A percentile compares a stretch with the other conserved stretches of the same genome.
Conservation (phyloP, 2,113 vertebrate genomes). For the Mormyrus iriodes region DNA sequence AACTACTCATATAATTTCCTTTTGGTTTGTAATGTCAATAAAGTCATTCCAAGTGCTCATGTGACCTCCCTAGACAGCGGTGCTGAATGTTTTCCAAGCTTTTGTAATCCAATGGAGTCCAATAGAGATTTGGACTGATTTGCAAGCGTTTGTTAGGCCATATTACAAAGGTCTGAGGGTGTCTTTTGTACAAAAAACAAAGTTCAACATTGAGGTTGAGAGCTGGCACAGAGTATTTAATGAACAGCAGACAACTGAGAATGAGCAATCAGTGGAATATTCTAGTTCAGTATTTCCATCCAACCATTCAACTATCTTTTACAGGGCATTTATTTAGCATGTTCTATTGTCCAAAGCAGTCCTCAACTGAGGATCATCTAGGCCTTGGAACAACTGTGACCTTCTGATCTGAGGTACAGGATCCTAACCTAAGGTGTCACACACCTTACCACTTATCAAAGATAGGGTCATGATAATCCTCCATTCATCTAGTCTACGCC, state of each 20-base stretch:
- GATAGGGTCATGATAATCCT: not conserved
- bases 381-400: not conserved
- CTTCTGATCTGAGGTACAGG: not conserved
- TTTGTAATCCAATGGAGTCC: not conserved
- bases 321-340: not conserved
- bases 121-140: not conserved
- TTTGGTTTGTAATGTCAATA: not conserved
- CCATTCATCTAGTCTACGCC: not conserved
- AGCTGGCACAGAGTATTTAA: conserved; percentile 19
- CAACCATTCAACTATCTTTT: not conserved
- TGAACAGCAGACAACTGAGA: not conserved
- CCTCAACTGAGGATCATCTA: not conserved
- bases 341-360: not conserved
- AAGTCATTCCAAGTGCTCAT: not conserved
- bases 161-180: not conserved
- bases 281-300: not conserved
- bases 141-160: not conserved
- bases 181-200: conserved; percentile 28
- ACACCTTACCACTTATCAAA: not conserved
- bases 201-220: conserved; percentile 25
- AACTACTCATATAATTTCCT: not conserved
- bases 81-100: not conserved
- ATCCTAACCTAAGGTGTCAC: not conserved
- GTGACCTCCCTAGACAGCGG: not conserved
- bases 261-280: not conserved